Evolutionary conservation across 1,140 invertebrate species (phyloP).

Genomic region (Scaptodrosophila lebanonensis): DNA sequence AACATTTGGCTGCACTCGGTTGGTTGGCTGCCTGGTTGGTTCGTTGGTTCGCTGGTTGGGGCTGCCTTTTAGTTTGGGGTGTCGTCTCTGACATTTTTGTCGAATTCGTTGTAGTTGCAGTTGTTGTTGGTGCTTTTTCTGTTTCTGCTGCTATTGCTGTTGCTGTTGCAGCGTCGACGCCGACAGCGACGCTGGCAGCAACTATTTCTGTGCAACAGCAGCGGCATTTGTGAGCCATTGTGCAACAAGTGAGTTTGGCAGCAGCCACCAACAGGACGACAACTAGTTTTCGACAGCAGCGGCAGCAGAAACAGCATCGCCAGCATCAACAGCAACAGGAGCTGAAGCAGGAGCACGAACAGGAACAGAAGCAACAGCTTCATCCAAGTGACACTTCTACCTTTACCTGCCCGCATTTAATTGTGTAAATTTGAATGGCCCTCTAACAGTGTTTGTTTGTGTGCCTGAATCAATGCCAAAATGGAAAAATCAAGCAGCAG

Average conservation of each 20-base stretch:
- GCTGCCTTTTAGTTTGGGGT: constrained; percentile 64
- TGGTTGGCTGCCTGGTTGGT: constrained; percentile 52
- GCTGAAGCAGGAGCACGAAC: not conserved
- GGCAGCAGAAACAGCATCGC: constrained; percentile 23
- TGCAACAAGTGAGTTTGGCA: constrained; percentile 77
- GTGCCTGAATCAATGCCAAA: not conserved
- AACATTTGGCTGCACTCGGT: constrained; percentile 73
- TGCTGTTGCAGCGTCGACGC: too few species aligned
- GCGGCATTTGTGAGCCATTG: constrained; percentile 63
- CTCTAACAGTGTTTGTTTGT: constrained; percentile 28
- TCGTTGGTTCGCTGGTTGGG: constrained; percentile 9
- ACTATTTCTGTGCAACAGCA: constrained; percentile 55
- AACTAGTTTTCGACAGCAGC: constrained; percentile 64
- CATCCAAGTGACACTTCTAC: constrained; percentile 1
- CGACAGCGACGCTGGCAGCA: constrained; percentile 24
- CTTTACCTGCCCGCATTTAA: constrained; percentile 32
- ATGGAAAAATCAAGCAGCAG: constrained; percentile 6
- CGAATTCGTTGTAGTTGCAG: constrained; percentile 57
- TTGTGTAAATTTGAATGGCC: constrained; percentile 42
- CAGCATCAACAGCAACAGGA: not conserved
- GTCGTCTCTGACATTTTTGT: constrained; percentile 72
- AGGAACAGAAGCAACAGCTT: constrained; percentile 8
- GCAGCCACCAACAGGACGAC: constrained; percentile 76
- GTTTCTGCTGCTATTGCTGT: not conserved
- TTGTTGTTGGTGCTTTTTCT: not conserved